Evolutionary conservation across 1,140 invertebrate genomes (phyloP).

Genomic region (Coboldia fuscipes): DNA sequence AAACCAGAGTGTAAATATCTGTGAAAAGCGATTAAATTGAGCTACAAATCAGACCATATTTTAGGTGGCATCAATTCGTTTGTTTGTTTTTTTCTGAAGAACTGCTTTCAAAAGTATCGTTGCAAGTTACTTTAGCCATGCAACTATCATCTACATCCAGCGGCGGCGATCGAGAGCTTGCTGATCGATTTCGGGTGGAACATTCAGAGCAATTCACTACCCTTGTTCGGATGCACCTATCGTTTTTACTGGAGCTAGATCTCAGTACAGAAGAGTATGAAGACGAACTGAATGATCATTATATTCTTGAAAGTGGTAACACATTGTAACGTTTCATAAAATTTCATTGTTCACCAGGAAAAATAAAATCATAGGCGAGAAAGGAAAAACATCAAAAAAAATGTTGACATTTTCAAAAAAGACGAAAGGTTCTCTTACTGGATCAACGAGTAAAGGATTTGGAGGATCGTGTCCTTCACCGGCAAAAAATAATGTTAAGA

Average conservation of each 20-base stretch:
- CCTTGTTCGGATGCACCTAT: slow-evolving; percentile 77
- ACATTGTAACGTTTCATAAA: slow-evolving; percentile 3
- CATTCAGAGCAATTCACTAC: slow-evolving; percentile 71
- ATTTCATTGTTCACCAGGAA: not conserved
- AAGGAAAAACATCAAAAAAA: not conserved
- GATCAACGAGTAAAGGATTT: not conserved
- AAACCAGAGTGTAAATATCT: too few relatives aligned
- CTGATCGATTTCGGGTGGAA: slow-evolving; percentile 38
- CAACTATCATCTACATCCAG: too few relatives aligned
- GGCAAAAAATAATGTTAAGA: not conserved
- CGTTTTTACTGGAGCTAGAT: slow-evolving; percentile 52
- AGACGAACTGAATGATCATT: not conserved
- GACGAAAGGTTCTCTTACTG: not conserved
- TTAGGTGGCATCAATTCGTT: too few relatives aligned
- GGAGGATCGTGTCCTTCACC: not conserved
- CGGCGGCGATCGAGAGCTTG: too few relatives aligned
- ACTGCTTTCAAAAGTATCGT: too few relatives aligned
- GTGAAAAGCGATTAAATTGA: too few relatives aligned
- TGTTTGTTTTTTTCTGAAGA: too few relatives aligned
- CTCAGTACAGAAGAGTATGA: slow-evolving; percentile 64
- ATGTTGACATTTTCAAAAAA: not conserved
- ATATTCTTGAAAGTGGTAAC: slow-evolving; percentile 4
- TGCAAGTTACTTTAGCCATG: too few relatives aligned
- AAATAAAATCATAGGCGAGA: not conserved
- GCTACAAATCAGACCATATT: too few relatives aligned